A percentile compares a stretch with the other conserved stretches of the same genome.
Evolutionary conservation across 1,140 invertebrate genomes (phyloP).

Genomic region (Drosophila simulans): DNA sequence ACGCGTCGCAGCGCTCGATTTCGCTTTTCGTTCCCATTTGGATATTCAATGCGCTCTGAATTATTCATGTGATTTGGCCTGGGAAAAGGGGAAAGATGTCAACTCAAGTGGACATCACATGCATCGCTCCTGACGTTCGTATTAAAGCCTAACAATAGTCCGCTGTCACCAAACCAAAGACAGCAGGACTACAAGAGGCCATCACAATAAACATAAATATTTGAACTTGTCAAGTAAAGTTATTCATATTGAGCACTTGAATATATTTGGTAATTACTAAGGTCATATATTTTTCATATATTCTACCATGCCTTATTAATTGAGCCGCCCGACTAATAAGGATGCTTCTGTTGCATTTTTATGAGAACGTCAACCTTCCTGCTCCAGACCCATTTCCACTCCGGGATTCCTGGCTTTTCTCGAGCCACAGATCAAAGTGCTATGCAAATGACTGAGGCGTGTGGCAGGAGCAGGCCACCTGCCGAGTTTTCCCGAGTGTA

Average conservation of each 20-base stretch:
- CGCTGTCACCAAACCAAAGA: slow-evolving; percentile 19
- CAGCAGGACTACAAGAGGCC: slow-evolving; percentile 4
- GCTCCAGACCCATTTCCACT: not conserved
- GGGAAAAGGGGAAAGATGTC: slow-evolving; percentile 22
- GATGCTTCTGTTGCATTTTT: slow-evolving; percentile 50
- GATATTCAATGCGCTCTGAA: slow-evolving; percentile 66
- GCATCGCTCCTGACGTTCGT: slow-evolving; percentile 14
- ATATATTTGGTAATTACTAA: too few species aligned
- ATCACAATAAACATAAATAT: slow-evolving; percentile 30
- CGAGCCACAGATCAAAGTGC: slow-evolving; percentile 64
- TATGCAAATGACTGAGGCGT: slow-evolving; percentile 66
- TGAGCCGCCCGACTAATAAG: not conserved
- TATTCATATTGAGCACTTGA: too few species aligned
- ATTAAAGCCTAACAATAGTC: not conserved
- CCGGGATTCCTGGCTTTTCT: slow-evolving; percentile 14
- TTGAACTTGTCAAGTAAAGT: not conserved
- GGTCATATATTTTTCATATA: not conserved
- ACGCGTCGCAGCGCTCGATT: slow-evolving; percentile 59
- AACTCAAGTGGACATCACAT: slow-evolving; percentile 49
- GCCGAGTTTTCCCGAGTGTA: slow-evolving; percentile 38
- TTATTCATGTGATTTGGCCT: slow-evolving; percentile 73
- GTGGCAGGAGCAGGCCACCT: slow-evolving; percentile 37
- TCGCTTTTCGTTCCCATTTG: slow-evolving; percentile 73
- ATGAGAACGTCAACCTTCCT: slow-evolving; percentile 16
- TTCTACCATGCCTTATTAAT: slow-evolving; percentile 13